A percentile compares a stretch with the other conserved stretches of the same genome.
Evolutionary conservation across 2,113 vertebrate genomes (phyloP).

Genomic region (Perccottus glenii): DNA sequence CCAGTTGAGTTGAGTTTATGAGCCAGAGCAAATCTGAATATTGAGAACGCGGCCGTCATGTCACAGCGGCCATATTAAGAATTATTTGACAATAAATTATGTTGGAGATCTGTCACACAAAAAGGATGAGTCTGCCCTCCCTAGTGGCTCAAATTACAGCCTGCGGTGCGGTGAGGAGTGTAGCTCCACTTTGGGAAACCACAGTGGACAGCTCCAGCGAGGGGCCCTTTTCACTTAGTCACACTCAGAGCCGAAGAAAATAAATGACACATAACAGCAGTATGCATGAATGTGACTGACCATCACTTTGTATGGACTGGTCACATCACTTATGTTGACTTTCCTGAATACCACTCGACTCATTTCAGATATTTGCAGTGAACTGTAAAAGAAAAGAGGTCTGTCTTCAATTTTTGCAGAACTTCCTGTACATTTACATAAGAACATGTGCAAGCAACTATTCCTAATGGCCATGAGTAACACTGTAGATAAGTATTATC

Average conservation of each 20-base stretch:
- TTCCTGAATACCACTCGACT: too few relatives aligned
- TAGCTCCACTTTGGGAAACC: slow-evolving; percentile 40
- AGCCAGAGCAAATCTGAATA: slow-evolving; percentile 82
- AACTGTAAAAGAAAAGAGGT: too few relatives aligned
- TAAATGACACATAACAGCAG: slow-evolving; percentile 52
- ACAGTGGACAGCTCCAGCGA: slow-evolving; percentile 46
- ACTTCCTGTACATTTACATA: too few relatives aligned
- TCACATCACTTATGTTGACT: too few relatives aligned
- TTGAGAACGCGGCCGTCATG: slow-evolving; percentile 70
- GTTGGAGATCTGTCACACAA: slow-evolving; percentile 75
- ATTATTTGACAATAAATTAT: slow-evolving; percentile 82
- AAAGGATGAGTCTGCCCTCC: slow-evolving; percentile 63
- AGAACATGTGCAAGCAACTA: too few relatives aligned
- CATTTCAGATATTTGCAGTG: too few relatives aligned
- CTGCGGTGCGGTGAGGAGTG: slow-evolving; percentile 44
- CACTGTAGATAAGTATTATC: too few relatives aligned
- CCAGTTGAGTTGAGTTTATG: slow-evolving; percentile 70
- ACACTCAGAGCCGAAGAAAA: slow-evolving; percentile 61
- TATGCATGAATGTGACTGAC: slow-evolving; percentile 49
- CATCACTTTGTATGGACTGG: too few relatives aligned
- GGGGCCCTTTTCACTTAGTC: slow-evolving; percentile 46
- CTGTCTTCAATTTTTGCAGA: too few relatives aligned
- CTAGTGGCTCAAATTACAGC: slow-evolving; percentile 64
- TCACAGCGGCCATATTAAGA: slow-evolving; percentile 78
- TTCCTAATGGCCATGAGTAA: too few relatives aligned